Evolutionary conservation across 1,140 invertebrate genomes (phyloP), one percentile per base, ranked within the genome.

Genomic region (Mycetomoellerius zeteki): DNA sequence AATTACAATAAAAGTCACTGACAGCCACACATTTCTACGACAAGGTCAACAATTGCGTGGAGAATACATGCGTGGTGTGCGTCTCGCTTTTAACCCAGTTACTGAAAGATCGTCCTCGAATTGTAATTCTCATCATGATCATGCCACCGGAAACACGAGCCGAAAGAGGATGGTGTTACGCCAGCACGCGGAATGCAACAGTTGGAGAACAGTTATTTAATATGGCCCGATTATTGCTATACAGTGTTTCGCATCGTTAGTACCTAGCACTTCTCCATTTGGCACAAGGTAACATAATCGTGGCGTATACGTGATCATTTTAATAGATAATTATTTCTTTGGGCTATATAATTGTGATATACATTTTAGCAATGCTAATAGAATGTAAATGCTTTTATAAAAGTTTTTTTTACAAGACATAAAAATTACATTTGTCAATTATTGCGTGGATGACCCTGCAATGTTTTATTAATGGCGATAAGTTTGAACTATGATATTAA

Each of bases 1-100:
- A 47, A 87, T 87, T 30, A 65, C 43, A 77, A 89, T 86, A 89
- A 72, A 73, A 89, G 87, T 77, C 62, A 86, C 37, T 47, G 87
- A 86, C 75, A 60, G 73, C 62, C 21, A 24, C 12, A 47, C 60
- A 81, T 90, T 87, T 50, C 81, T 71, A 75, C 33, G 81, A 86
- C 89, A 88, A 81, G 86, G 88, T 90, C 71, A 71, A 73, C 64
- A 52, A 87, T 87, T 87, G 86, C 88, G 67, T 87, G 75, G 14
- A 47, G 21, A 71, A 87, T 58, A 24, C 50, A 62, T 58, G 72
- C 73, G 58, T 86, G 64, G 19, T 60, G 33, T 58, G 43, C 54
- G 54, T 52, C 87, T 77, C 76, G 72, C 77, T 82, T 76, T 89
- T 81, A 56, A 47, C 60, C 54, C 75, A 84, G 60, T 88, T 75